phyloP scores from a whole-genome alignment of 2,888 invertebrate genomes.

The Pilophorus perplexus region DNA sequence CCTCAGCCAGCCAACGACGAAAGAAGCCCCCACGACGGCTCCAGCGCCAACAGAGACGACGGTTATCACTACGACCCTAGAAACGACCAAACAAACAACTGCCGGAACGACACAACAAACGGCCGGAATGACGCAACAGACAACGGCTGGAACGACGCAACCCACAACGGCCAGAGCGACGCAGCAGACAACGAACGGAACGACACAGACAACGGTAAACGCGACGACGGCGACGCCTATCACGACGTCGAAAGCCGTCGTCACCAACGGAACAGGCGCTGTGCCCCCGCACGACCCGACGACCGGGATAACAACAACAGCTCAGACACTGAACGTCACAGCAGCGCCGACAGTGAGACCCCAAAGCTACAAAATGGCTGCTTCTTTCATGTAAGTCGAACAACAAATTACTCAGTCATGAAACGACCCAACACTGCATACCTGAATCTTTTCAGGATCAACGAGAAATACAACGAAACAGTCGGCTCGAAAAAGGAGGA shows the following conservation, averaged over 20 bases:
- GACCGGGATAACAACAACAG: neutral
- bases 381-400: slow-evolving; percentile 22
- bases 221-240: no score
- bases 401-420: neutral
- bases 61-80: neutral
- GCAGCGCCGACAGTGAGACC: neutral
- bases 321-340: no score
- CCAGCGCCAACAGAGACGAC: neutral
- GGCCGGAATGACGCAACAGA: neutral
- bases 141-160: neutral
- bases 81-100: neutral
- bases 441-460: slow-evolving; percentile 20
- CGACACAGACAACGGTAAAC: no score
- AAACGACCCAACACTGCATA: neutral
- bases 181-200: no score
- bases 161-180: neutral
- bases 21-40: neutral
- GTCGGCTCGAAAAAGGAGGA: slow-evolving; percentile 33
- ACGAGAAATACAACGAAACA: slow-evolving; percentile 36
- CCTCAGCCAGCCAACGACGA: no score
- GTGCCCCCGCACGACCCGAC: neutral
- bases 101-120: neutral
- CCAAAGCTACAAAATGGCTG: slow-evolving; percentile 13
- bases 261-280: no score
- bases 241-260: no score